Percentiles rank a stretch among this genome's conserved stretches.
phyloP scores from a whole-genome alignment of 2,888 invertebrate genomes.

The Ormyrus nitidulus region DNA sequence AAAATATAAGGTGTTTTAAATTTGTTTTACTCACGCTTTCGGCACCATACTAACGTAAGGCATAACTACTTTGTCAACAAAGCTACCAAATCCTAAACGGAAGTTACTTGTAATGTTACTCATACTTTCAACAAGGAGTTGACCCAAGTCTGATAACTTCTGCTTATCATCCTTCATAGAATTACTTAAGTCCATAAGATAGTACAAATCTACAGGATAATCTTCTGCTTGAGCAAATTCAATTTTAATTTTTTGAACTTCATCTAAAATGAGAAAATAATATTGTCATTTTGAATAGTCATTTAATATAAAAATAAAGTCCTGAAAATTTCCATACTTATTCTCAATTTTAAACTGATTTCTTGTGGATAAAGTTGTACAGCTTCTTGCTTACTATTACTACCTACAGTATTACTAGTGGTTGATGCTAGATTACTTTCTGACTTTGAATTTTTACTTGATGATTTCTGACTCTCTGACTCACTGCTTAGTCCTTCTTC shows the following conservation, averaged over 20 bases:
- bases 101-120: slow-evolving; percentile 94
- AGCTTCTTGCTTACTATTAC: slow-evolving; percentile 76
- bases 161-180: slow-evolving; percentile 99
- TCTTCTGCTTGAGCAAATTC: slow-evolving; percentile 92
- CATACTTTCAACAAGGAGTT: slow-evolving; percentile 91
- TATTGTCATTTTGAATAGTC: slow-evolving; percentile 8
- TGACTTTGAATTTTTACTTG: slow-evolving; percentile 12
- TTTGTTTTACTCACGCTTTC: slow-evolving; percentile 84
- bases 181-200: slow-evolving; percentile 99
- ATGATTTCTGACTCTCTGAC: slow-evolving; percentile 30
- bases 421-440: slow-evolving; percentile 5
- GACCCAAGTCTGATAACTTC: slow-evolving; percentile 91
- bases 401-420: background rate
- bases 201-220: slow-evolving; percentile 99
- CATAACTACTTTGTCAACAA: slow-evolving; percentile 98
- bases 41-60: slow-evolving; percentile 96
- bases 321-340: slow-evolving; percentile 78
- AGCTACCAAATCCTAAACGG: slow-evolving; percentile 93
- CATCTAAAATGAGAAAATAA: slow-evolving; percentile 78
- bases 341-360: slow-evolving; percentile 85
- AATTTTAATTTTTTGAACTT: slow-evolving; percentile 85
- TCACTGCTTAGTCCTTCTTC: slow-evolving; percentile 46
- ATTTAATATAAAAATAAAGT: background rate
- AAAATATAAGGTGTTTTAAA: slow-evolving; percentile 1
- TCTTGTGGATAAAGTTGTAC: slow-evolving; percentile 90